Conservation (phyloP, 2,888 invertebrate genomes). For the Pedicia rivosa region DNA sequence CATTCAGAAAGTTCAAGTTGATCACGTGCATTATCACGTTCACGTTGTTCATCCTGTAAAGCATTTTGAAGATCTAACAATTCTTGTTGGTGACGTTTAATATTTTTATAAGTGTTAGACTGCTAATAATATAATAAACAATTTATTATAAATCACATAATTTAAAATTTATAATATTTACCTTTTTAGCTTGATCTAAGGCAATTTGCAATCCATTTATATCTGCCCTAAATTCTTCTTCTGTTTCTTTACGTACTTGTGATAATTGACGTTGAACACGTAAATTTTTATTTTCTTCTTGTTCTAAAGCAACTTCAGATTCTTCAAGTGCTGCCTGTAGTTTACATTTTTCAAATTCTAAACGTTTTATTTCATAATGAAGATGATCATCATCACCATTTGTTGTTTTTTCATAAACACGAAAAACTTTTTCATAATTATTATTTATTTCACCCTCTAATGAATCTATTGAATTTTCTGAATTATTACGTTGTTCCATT, state of each 20-base stretch:
- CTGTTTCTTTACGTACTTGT: constrained; percentile 98
- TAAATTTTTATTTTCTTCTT: constrained; percentile 98
- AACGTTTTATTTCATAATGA: no score
- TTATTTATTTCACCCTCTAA: no score
- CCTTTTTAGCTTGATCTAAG: constrained; percentile 96
- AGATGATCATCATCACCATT: no score
- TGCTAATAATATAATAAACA: constrained; percentile 21
- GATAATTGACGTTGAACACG: constrained; percentile 95
- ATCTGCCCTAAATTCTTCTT: constrained; percentile 99
- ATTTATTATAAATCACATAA: background rate
- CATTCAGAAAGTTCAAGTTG: constrained; percentile 95
- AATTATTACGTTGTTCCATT: no score
- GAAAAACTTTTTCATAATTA: no score
- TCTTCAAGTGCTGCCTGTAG: constrained; percentile 98
- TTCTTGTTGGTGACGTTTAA: constrained; percentile 97
- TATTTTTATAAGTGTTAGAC: constrained; percentile 97
- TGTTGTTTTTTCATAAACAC: no score
- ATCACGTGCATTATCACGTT: constrained; percentile 95
- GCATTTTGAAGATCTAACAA: constrained; percentile 92
- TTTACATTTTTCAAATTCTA: constrained; percentile 99
- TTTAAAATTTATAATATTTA: constrained; percentile 18
- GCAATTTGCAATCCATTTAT: constrained; percentile 99
- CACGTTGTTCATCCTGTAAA: constrained; percentile 96
- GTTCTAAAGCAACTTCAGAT: constrained; percentile 97
- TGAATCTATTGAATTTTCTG: no score